Conservation (phyloP, 2,113 vertebrate species). For the Epinephelus cyanopodus region DNA sequence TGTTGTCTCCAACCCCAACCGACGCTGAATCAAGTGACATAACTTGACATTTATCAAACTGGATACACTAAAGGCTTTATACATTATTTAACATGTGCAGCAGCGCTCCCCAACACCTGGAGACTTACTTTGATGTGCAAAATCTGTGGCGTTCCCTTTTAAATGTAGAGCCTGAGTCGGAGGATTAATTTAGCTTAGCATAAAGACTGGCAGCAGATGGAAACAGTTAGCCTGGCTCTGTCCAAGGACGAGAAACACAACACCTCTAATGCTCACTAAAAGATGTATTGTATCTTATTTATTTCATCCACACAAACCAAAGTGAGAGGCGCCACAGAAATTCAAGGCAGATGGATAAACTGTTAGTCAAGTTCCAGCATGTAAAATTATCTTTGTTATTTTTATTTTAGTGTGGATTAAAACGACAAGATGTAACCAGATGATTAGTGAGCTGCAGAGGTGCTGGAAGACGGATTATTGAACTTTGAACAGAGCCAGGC, state of each 20-base stretch:
- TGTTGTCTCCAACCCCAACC: neutral
- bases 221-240: neutral
- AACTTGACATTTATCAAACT: neutral
- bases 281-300: neutral
- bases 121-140: neutral
- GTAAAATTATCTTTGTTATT: neutral
- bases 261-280: neutral
- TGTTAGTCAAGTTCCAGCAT: neutral
- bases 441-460: neutral
- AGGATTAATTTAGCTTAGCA: conserved; percentile 5
- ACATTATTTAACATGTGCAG: too few relatives aligned
- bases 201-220: neutral
- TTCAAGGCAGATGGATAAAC: neutral
- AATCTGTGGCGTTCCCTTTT: neutral
- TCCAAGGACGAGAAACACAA: neutral
- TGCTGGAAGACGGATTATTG: neutral
- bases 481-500: too few relatives aligned
- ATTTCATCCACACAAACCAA: neutral
- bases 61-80: neutral
- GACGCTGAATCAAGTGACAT: too few relatives aligned
- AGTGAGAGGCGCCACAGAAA: neutral
- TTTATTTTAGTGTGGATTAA: neutral
- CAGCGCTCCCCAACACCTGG: neutral
- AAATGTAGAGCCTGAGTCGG: neutral
- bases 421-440: neutral